Base-by-base conservation (phyloP, 2,797 vertebrate genomes). In the Simalia tracyae region DNA sequence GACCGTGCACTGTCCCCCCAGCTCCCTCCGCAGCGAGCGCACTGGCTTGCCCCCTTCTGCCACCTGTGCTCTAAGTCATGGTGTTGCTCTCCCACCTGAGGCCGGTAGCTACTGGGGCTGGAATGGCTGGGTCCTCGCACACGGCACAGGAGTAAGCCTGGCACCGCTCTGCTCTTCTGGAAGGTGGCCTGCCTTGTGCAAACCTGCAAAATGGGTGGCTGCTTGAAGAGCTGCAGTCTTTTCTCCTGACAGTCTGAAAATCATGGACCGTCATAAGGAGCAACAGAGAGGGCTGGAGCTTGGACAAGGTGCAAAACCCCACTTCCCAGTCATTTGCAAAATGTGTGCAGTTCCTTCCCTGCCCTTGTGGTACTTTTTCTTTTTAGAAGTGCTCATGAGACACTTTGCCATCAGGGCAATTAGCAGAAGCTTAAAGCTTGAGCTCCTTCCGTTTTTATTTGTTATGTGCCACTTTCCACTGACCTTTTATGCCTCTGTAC, bases 391-490 rank as follows among this genome's bases (percentile, higher is more conserved):
- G 12, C 24, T 64, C 91, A 86, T 66, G 68, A 56, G 26, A n/a
- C 59, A 54, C 61, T 88, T 85, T 5, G 3, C 3, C 7, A 0
- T 57, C 46, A 42, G 92, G 84, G 91, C 89, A 89, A 54, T 84
- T 85, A 89, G 68, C 7, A 36, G 42, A 84, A 66, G 92, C 46
- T 84, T 66, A 60, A 57, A 89, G 66, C n/a, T 3, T 15, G 46
- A 42, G 2, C 19, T 88, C 36, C 89, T 90, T 93, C 84, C 19
- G 1, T 93, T 90, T 91, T 91, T 68, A 11, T 90, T 89, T 92
- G 89, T 93, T 94, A 97, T 98, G 98, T 97, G 96, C 95, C 97
- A 96, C 93, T 95, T 96, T 91, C 95, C 94, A 96, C 95, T 56
- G 86, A 97, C 97, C 96, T 97, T 98, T 97, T 90, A 86, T 94